Conservation (phyloP, 2,888 invertebrate genomes). For the Caenorhabditis imperialis region DNA sequence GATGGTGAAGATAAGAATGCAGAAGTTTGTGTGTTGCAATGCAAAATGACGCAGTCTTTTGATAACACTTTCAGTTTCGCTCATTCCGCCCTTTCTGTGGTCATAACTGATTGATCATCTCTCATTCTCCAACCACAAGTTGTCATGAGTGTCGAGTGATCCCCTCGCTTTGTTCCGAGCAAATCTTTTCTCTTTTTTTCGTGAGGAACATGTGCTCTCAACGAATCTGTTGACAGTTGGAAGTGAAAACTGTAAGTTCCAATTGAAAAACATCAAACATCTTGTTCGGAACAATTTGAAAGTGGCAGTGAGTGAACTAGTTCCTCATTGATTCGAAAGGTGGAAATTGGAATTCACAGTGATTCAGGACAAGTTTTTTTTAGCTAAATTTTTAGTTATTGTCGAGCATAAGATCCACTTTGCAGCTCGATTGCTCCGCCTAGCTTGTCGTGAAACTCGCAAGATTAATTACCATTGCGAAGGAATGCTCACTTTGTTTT, state of each 20-base stretch:
- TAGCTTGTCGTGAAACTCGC: too few species aligned
- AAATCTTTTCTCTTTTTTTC: conserved; percentile 7
- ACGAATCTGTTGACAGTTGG: conserved; percentile 9
- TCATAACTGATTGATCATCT: conserved; percentile 11
- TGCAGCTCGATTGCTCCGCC: too few species aligned
- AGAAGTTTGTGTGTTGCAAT: conserved; percentile 17
- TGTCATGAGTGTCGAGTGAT: background rate
- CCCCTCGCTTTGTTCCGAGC: conserved; percentile 4
- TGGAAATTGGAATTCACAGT: too few species aligned
- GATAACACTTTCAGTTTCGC: conserved; percentile 8
- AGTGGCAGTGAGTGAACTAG: too few species aligned
- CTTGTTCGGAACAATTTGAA: too few species aligned
- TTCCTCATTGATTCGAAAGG: too few species aligned
- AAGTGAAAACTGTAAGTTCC: conserved; percentile 3
- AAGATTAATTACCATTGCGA: too few species aligned
- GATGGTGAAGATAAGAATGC: conserved; percentile 13
- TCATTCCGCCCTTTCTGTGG: background rate
- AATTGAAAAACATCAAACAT: conserved; percentile 2
- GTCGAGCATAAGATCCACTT: too few species aligned
- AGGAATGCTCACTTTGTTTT: too few species aligned
- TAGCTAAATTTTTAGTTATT: too few species aligned
- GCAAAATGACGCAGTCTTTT: background rate
- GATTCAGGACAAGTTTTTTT: too few species aligned
- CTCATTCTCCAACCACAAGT: conserved; percentile 15
- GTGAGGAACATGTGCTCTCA: conserved; percentile 17